These are phyloP conservation scores for Ursus arctos DNA, from an alignment of 2,113 vertebrate genomes.

Conservation along the genomic window DNA sequence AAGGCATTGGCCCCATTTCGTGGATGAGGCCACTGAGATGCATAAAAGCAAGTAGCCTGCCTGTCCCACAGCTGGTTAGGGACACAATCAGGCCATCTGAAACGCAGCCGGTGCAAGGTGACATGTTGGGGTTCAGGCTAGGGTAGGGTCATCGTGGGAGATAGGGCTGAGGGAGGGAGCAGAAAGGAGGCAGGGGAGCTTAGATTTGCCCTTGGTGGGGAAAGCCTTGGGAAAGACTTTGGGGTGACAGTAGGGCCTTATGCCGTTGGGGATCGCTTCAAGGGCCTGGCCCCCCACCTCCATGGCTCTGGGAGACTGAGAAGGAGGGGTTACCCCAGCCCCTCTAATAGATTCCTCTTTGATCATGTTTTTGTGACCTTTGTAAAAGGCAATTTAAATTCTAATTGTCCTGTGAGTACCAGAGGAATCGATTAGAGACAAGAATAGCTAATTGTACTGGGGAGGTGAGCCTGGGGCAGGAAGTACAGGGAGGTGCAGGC, in stretches of 20 bases:
- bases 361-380: slow-evolving; percentile 90
- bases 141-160: background rate
- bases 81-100: background rate
- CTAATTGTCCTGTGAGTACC: slow-evolving; percentile 88
- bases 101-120: background rate
- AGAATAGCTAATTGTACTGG: slow-evolving; percentile 86
- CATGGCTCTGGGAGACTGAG: background rate
- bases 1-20: background rate
- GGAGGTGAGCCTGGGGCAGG: slow-evolving; percentile 66
- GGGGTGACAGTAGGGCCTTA: background rate
- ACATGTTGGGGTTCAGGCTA: background rate
- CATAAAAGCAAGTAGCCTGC: background rate
- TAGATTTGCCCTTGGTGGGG: background rate
- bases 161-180: background rate
- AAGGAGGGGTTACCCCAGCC: slow-evolving; percentile 18
- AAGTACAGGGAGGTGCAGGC: background rate
- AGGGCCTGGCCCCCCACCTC: background rate
- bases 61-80: background rate
- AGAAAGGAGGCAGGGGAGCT: background rate
- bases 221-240: background rate
- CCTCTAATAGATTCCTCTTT: slow-evolving; percentile 88
- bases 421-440: slow-evolving; percentile 90
- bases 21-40: background rate
- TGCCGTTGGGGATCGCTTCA: background rate
- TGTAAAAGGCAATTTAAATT: slow-evolving; percentile 91